A percentile compares a stretch with the other conserved stretches of the same genome.
These are phyloP conservation scores for Actenoides lindsayi DNA, from an alignment of 2,113 vertebrate genomes.

Conservation along the genomic window DNA sequence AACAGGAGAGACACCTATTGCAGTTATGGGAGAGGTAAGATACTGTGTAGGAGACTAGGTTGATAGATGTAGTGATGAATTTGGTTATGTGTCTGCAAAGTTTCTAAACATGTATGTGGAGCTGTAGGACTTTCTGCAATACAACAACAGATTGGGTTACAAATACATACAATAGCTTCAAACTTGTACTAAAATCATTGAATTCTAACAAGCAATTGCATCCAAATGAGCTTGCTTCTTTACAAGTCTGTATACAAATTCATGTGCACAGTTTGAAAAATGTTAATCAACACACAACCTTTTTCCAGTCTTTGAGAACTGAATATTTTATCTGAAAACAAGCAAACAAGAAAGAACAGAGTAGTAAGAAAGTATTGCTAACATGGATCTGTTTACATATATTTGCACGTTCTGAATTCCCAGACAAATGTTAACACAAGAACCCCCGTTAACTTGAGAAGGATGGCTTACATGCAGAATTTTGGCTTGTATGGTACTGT, in stretches of 20 bases:
- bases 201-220: neutral
- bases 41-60: neutral
- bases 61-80: neutral
- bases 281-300: neutral
- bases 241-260: neutral
- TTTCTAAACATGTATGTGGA: neutral
- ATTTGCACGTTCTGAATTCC: neutral
- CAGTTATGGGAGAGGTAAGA: constrained; percentile 88
- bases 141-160: neutral
- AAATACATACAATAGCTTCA: neutral
- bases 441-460: neutral
- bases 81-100: neutral
- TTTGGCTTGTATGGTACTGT: neutral
- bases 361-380: neutral
- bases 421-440: neutral
- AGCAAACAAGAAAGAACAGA: neutral
- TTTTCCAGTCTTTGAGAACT: neutral
- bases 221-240: neutral
- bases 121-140: neutral
- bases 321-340: neutral
- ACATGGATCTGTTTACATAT: neutral
- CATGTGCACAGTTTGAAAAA: neutral
- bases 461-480: neutral
- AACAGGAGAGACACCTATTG: constrained; percentile 85
- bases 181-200: neutral